Evolutionary conservation across 1,140 invertebrate species (phyloP).

Genomic region (Polyergus mexicanus): DNA sequence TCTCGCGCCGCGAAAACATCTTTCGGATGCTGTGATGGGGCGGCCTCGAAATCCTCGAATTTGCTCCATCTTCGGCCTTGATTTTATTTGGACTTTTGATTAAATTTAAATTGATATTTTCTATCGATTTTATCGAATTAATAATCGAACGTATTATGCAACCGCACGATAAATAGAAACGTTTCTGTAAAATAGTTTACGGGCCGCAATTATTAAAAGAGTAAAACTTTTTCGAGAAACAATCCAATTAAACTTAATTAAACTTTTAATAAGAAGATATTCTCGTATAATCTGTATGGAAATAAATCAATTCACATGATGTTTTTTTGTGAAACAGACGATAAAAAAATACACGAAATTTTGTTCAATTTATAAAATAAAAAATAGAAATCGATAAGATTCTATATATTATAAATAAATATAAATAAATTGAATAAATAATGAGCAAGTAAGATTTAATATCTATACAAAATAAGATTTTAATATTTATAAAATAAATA

Average conservation of each 20-base stretch:
- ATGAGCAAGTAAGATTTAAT: too few species aligned
- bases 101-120: constrained; percentile 7
- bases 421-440: too few species aligned
- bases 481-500: too few species aligned
- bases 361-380: too few species aligned
- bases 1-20: constrained; percentile 49
- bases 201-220: neutral
- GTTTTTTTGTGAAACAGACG: too few species aligned
- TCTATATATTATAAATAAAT: too few species aligned
- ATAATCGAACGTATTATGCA: neutral
- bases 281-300: too few species aligned
- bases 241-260: neutral
- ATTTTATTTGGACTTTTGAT: neutral
- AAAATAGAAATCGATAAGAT: too few species aligned
- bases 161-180: neutral
- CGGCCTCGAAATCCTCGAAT: constrained; percentile 21
- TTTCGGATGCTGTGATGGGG: constrained; percentile 42
- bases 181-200: neutral
- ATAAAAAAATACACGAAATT: too few species aligned
- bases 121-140: neutral
- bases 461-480: too few species aligned
- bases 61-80: neutral
- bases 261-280: neutral
- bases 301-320: too few species aligned
- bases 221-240: neutral